Conservation (phyloP, 2,113 vertebrate species). For the Taurulus bubalis region DNA sequence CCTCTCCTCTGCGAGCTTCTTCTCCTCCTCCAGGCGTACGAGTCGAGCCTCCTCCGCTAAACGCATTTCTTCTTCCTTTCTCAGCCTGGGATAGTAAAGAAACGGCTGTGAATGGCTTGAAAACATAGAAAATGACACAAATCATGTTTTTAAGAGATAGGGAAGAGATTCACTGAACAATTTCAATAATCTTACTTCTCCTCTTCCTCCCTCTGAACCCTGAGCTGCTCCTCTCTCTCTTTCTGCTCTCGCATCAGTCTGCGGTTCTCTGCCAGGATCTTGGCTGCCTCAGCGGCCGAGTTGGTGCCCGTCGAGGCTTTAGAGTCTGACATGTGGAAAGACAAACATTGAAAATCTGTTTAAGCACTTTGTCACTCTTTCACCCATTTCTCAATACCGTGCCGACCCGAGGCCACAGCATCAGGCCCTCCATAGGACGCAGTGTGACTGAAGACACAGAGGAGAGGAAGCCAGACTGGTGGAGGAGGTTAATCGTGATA, state of each 20-base stretch:
- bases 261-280: slow-evolving; percentile 90
- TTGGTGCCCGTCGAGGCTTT: slow-evolving; percentile 85
- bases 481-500: neutral
- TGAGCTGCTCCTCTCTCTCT: slow-evolving; percentile 87
- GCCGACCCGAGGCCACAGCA: neutral
- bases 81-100: slow-evolving; percentile 71
- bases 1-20: slow-evolving; percentile 79
- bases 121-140: neutral
- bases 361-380: neutral
- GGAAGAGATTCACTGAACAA: neutral
- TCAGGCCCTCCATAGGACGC: neutral
- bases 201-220: slow-evolving; percentile 86
- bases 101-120: neutral
- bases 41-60: slow-evolving; percentile 80
- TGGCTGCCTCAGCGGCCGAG: slow-evolving; percentile 89
- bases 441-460: neutral
- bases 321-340: slow-evolving; percentile 74
- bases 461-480: neutral
- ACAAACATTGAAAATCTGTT: neutral
- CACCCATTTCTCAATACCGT: neutral
- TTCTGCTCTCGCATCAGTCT: slow-evolving; percentile 89
- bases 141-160: too few relatives aligned
- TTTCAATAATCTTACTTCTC: slow-evolving; percentile 82
- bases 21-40: slow-evolving; percentile 77
- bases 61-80: slow-evolving; percentile 83